Base-by-base conservation (phyloP, 2,113 vertebrate species). In the Chaetodon trifascialis region DNA sequence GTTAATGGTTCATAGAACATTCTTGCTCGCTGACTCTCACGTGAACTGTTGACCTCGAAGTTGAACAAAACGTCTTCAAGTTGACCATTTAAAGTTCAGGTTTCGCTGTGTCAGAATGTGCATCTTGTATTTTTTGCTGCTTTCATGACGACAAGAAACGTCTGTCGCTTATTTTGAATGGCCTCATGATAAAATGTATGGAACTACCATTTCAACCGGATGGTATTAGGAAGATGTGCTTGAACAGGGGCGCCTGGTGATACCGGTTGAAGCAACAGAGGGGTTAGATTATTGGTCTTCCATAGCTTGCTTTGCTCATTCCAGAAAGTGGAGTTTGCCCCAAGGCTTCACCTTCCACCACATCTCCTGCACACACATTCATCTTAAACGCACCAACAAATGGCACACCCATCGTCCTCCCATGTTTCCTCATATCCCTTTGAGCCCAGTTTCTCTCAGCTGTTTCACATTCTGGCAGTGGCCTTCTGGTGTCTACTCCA, bases 251-350 rank as follows among this genome's bases (percentile, higher is more conserved):
- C 75, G 44, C 58, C 70, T 74, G 82, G 76, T 59, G 62, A 0
- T 21, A 36, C 30, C 11, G 21, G 58, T 47, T 58, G 34, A 11
- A 40, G 72, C 64, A 67, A 60, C 30, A 34, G 65, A 83, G 60
- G 82, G 80, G 59, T 84, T 79, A 74, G 82, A 64, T 68, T 68
- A 64, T 67, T 10, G 73, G 67, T 88, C 74, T 76, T 91, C 56
- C 84, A 84, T 85, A 80, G 87, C 88, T 89, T 90, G 90, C 91
- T 91, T 92, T 89, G 70, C 86, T 88, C 82, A 88, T 89, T 79
- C 84, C 68, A 86, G 71, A 71, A 69, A 75, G 59, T 63, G 59
- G 67, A 69, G 66, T 85, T 89, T 73, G 38, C 65, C 15, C 70
- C 11, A 23, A 73, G 58, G 72, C 69, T 86, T 83, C 42, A 63